These are phyloP conservation scores for Xerus inauris DNA, from an alignment of 2,113 vertebrate species.

Conservation along the genomic window DNA sequence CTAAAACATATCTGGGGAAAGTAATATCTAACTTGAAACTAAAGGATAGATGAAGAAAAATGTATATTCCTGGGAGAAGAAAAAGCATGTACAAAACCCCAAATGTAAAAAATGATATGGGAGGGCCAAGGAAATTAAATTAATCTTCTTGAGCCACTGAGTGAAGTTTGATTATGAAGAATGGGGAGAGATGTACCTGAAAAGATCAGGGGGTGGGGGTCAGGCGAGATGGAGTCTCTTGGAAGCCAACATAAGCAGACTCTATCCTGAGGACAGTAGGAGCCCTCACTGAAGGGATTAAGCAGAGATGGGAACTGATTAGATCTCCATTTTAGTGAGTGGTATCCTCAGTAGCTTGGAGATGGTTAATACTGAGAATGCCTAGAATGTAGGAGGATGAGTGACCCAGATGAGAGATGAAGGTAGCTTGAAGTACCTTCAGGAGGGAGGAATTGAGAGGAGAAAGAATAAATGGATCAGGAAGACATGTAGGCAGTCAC, in stretches of 20 bases:
- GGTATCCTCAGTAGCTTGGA: not conserved
- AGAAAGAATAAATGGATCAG: not conserved
- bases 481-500: not conserved
- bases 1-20: not conserved
- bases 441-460: not conserved
- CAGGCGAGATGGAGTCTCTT: not conserved
- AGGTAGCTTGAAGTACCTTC: not conserved
- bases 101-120: not conserved
- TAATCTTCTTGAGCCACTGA: not conserved
- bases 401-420: not conserved
- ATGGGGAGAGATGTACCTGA: not conserved
- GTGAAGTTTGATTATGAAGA: not conserved
- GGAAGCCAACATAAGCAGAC: not conserved
- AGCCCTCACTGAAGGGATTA: not conserved
- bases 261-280: not conserved
- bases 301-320: not conserved
- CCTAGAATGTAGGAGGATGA: too few relatives aligned
- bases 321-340: not conserved
- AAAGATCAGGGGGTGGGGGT: not conserved
- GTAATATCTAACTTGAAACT: not conserved
- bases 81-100: not conserved
- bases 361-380: not conserved
- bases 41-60: not conserved
- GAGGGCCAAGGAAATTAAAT: not conserved
- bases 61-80: not conserved